Evolutionary conservation across 2,797 vertebrate genomes (phyloP).

Genomic region (Echeneis naucrates): DNA sequence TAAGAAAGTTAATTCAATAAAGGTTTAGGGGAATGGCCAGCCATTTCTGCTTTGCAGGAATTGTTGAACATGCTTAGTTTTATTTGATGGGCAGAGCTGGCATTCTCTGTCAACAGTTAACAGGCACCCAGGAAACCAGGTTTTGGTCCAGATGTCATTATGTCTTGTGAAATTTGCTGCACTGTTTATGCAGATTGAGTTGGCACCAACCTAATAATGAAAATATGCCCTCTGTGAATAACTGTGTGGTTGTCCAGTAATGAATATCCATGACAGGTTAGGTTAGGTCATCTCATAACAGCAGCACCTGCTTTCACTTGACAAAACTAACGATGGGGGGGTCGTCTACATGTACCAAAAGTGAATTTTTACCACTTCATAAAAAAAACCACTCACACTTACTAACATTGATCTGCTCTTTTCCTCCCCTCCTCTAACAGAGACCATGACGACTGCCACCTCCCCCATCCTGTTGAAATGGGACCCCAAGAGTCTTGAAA

Average conservation of each 20-base stretch:
- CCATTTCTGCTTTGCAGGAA: conserved; percentile 16
- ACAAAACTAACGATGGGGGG: background rate
- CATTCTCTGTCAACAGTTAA: conserved; percentile 25
- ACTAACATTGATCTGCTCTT: conserved; percentile 28
- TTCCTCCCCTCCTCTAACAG: conserved; percentile 68
- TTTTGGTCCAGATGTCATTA: background rate
- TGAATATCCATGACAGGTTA: background rate
- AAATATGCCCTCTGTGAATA: conserved; percentile 2
- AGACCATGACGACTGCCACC: conserved; percentile 88
- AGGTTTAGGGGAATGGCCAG: background rate
- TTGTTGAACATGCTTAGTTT: conserved; percentile 20
- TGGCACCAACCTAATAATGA: background rate
- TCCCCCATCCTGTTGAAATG: conserved; percentile 90
- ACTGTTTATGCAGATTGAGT: background rate
- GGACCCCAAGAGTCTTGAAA: conserved; percentile 90
- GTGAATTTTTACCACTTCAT: background rate
- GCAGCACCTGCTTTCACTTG: background rate
- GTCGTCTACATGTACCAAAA: background rate
- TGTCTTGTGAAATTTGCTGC: conserved; percentile 11
- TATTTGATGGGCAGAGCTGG: conserved; percentile 31
- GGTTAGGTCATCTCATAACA: background rate
- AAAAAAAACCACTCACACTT: background rate
- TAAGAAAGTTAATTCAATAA: conserved; percentile 24
- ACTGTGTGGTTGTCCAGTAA: background rate
- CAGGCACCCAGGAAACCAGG: conserved; percentile 6